Evolutionary conservation across 2,113 vertebrate genomes (phyloP).

Genomic region (Paradoxurus hermaphroditus): DNA sequence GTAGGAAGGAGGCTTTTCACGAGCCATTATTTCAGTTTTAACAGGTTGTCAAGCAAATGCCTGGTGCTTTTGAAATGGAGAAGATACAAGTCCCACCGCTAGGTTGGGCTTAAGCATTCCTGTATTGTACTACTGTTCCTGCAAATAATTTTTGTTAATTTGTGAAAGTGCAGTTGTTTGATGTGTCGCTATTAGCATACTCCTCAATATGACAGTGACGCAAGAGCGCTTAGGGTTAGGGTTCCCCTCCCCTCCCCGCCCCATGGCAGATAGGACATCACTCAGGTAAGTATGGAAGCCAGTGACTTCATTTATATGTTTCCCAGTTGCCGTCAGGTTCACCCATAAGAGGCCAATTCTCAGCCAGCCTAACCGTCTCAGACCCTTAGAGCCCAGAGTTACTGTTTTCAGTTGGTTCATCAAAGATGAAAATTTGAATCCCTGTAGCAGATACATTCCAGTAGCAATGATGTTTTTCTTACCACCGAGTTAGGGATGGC

Average conservation of each 20-base stretch:
- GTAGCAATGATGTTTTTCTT: background rate
- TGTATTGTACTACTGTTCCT: background rate
- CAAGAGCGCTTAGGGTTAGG: background rate
- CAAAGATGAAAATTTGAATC: background rate
- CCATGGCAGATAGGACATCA: background rate
- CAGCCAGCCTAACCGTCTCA: background rate
- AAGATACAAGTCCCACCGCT: background rate
- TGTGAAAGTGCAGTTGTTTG: background rate
- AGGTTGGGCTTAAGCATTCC: background rate
- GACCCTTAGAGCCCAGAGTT: background rate
- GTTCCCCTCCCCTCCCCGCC: background rate
- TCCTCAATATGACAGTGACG: background rate
- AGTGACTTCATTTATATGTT: background rate
- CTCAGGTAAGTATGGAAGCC: background rate
- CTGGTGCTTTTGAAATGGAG: background rate
- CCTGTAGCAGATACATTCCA: background rate
- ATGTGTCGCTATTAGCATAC: background rate
- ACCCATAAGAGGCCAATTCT: background rate
- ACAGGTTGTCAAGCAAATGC: background rate
- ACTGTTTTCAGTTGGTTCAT: background rate
- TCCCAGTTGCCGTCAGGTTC: background rate
- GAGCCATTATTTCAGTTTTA: background rate
- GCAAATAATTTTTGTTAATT: background rate
- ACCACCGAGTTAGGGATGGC: background rate
- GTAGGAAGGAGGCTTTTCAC: background rate